phyloP scores from a whole-genome alignment of 1,140 invertebrate species.

The Diorhabda sublineata region DNA sequence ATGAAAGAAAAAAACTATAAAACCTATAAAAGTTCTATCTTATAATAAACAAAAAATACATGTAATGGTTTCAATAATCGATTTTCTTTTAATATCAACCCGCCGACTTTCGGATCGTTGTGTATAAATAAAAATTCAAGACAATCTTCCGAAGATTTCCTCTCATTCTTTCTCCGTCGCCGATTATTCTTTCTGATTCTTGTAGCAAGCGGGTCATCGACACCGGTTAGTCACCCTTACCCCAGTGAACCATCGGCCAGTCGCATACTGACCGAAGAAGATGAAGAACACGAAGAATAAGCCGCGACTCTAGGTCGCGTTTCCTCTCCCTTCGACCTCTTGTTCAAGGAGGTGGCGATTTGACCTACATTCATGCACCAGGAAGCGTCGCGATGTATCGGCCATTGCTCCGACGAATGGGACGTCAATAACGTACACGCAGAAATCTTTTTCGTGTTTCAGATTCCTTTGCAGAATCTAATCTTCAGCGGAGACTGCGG shows the following conservation, averaged over 20 bases:
- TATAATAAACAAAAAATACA: too few species aligned
- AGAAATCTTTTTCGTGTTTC: background rate
- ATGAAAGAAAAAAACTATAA: too few species aligned
- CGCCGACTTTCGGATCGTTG: too few species aligned
- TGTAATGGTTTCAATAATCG: too few species aligned
- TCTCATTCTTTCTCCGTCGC: background rate
- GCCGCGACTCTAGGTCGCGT: constrained; percentile 35
- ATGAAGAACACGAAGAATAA: constrained; percentile 3
- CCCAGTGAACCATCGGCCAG: constrained; percentile 45
- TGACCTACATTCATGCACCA: constrained; percentile 46
- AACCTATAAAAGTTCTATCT: too few species aligned
- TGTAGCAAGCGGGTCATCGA: constrained; percentile 23
- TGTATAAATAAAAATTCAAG: too few species aligned
- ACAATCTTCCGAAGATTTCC: too few species aligned
- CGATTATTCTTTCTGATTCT: background rate
- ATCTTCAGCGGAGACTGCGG: background rate
- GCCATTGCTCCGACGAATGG: constrained; percentile 14
- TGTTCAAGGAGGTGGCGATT: constrained; percentile 35
- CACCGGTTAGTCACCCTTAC: constrained; percentile 47
- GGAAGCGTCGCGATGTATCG: constrained; percentile 43
- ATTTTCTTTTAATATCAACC: too few species aligned
- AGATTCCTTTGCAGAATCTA: background rate
- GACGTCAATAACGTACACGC: constrained; percentile 1
- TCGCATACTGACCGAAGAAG: constrained; percentile 44
- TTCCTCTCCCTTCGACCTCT: constrained; percentile 19